A percentile compares a stretch with the other conserved stretches of the same genome.
Conservation (phyloP, 2,113 vertebrate species). For the Sclerurus mexicanus region DNA sequence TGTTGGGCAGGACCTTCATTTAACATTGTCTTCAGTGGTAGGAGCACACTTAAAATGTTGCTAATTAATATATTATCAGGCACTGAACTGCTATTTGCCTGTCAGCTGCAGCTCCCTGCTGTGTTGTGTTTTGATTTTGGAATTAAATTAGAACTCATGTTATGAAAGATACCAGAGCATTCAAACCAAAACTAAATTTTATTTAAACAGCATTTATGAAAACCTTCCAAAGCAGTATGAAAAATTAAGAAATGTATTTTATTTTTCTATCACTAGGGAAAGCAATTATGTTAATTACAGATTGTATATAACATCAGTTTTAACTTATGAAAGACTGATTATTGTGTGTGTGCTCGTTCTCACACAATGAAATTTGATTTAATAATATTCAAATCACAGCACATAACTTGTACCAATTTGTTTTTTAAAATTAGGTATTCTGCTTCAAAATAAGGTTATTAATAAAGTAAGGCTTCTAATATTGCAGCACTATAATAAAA, state of each 20-base stretch:
- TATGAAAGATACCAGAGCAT: not conserved
- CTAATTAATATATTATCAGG: slow-evolving; percentile 54
- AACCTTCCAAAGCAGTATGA: not conserved
- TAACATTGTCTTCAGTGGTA: not conserved
- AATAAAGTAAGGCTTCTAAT: not conserved
- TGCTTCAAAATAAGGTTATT: not conserved
- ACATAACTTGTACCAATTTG: not conserved
- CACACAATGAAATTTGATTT: not conserved
- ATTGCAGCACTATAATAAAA: not conserved
- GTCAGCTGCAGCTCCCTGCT: slow-evolving; percentile 30
- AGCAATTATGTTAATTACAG: slow-evolving; percentile 2
- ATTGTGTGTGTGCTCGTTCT: not conserved
- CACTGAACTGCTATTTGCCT: slow-evolving; percentile 28
- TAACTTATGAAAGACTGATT: not conserved
- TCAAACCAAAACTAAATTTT: not conserved
- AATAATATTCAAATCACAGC: not conserved
- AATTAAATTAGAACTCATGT: not conserved
- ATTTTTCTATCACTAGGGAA: not conserved
- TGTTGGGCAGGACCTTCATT: slow-evolving; percentile 7
- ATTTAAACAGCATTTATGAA: not conserved
- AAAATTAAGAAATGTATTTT: not conserved
- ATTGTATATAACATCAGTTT: not conserved
- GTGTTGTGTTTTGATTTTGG: not conserved
- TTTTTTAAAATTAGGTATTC: not conserved
- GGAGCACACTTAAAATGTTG: not conserved